Base-by-base conservation (phyloP, 2,797 vertebrate genomes). In the Sarcoramphus papa region DNA sequence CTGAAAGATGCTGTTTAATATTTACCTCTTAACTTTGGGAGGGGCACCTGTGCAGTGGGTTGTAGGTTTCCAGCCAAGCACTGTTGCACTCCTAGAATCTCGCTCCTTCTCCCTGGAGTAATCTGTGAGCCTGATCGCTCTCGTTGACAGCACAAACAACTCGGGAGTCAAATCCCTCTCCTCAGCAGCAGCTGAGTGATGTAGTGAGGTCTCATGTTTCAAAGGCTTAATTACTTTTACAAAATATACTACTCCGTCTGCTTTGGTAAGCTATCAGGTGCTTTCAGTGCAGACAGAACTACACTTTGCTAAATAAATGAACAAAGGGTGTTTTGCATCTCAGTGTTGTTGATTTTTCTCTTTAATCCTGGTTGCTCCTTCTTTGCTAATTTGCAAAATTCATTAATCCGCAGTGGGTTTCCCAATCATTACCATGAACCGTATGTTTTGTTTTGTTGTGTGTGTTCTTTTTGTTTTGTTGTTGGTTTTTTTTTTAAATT, bases 171-270 rank as follows among this genome's bases (percentile, higher is more conserved):
- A 94, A 95, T 94, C 96, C 91, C 87, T 91, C 87, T 95, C 73
- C 91, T 92, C 47, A 0, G 87, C 93, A 93, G 89, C 62, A 90
- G 95, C 91, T 45, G 82, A 90, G 76, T 86, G 89, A 84, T 96
- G 87, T 84, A 88, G 88, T 65, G 82, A 90, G 70, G 63, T 72
- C 67, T 97, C 82, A 7, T 25, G n/a, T 97, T 97, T 96, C 94
- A 96, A 93, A 94, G 87, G 48, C 76, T 96, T 97, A 96, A 96
- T 97, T 97, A 96, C 95, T 95, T 95, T 81, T 91, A 96, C 95
- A 95, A 97, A 97, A 96, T 96, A 93, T 79, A 88, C 92, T 82
- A 59, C 92, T 88, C 31, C 76, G 64, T 60, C 78, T 86, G 2
- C 94, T 90, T 94, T 56, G 57, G 64, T 92, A 40, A 88, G 82